Conservation (phyloP, 2,888 invertebrate species). For the Agapostemon virescens region DNA sequence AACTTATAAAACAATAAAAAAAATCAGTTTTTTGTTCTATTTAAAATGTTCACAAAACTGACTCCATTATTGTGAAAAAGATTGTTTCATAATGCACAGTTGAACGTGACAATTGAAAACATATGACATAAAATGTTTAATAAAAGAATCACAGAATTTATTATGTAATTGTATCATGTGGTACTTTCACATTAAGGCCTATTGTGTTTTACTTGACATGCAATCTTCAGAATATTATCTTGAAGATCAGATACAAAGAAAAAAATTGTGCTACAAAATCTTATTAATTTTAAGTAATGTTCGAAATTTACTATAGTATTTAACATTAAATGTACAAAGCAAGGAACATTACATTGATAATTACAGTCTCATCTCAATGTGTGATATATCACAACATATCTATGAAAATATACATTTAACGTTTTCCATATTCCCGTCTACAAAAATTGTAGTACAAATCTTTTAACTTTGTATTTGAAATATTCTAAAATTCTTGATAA, state of each 20-base stretch:
- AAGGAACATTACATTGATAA: neutral
- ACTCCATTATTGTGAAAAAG: neutral
- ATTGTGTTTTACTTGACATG: slow-evolving; percentile 10
- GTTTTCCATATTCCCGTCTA: neutral
- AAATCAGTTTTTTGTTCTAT: neutral
- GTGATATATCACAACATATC: slow-evolving; percentile 29
- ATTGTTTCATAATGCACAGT: neutral
- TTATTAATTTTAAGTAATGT: slow-evolving; percentile 23
- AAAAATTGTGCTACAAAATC: slow-evolving; percentile 28
- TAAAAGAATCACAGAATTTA: slow-evolving; percentile 55
- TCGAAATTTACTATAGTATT: slow-evolving; percentile 21
- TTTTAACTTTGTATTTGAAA: slow-evolving; percentile 23
- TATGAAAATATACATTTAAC: neutral
- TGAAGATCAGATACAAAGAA: slow-evolving; percentile 35
- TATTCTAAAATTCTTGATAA: neutral
- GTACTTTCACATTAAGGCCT: slow-evolving; percentile 40
- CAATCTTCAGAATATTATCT: neutral
- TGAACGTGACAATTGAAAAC: neutral
- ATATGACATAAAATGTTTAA: slow-evolving; percentile 24
- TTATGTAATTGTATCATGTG: slow-evolving; percentile 41
- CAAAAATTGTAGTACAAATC: slow-evolving; percentile 19
- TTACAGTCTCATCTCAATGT: slow-evolving; percentile 23
- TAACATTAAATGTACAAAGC: neutral
- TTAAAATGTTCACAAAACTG: slow-evolving; percentile 9
- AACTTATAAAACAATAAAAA: neutral